Base-by-base conservation (phyloP, 2,113 vertebrate species). In the Orientallactaga bullata region DNA sequence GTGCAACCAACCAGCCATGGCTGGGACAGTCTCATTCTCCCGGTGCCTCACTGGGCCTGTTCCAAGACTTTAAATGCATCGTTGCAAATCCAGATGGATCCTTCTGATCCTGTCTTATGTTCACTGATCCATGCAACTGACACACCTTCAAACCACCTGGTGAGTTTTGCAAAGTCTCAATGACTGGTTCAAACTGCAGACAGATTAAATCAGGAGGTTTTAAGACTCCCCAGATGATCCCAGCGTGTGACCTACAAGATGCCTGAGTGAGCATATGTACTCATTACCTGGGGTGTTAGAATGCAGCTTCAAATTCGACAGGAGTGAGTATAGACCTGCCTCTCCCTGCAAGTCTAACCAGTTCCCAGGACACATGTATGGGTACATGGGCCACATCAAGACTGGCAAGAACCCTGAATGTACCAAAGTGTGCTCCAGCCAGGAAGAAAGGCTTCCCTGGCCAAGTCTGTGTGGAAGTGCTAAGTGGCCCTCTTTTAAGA, bases 221-320 rank as follows among this genome's bases (percentile, higher is more conserved):
- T 32, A n/a, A 82, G 84, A 73, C 39, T 51, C 32, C 42, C 60
- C 37, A 35, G 39, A 47, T 71, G 63, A 86, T 7, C 63, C 13
- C 58, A 66, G 3, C 23, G 12, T 32, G 18, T 35, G 63, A 76
- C 30, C 63, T 13, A 6, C 20, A 21, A 28, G 65, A 6, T 2
- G 32, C 4, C 66, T 24, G 32, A 7, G 10, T 0, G 42, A 42
- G 51, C 71, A 20, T 0, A 3, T 3, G 47, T 21, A 26, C 0
- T 13, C 68, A 61, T 4, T 24, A 1, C 69, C 17, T 0, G 21
- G 15, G 65, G 51, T 35, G 61, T 65, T 39, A 79, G 66, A 78
- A 30, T 0, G 39, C 30, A 12, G 30, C 11, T 39, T 69, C 3
- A 1, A 72, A n/a, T 16, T 51, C 72, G 12, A 20, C 1, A 6